Evolutionary conservation across 2,888 invertebrate species (phyloP), one percentile per base, ranked within the genome.

Genomic region (Globia sparganii): DNA sequence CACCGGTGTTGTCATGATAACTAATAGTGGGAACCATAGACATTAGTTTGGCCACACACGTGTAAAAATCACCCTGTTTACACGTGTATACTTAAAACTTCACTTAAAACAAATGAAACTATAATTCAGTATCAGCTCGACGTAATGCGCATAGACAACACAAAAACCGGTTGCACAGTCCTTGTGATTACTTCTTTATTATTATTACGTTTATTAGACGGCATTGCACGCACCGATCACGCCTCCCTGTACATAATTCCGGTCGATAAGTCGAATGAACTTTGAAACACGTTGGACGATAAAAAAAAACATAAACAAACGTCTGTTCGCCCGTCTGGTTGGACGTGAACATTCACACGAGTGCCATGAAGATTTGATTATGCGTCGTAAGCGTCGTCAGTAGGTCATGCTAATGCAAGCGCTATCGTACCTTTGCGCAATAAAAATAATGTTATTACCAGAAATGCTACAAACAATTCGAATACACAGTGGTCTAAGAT

Each of bases 261-360:
- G 86, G 84, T 84, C 78, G 89, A 92, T 91, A 91, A 83, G 78
- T 81, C 71, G 64, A 85, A 73, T 88, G 91, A 89, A 92, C 93
- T 93, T 92, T 91, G 92, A 78, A 90, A 81, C 88, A 77, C 76
- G 76, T 76, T 81, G 73, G 56, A 59, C 81, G 90, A 91, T 91
- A 91, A 62, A 91, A 89, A 89, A 91, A 88, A 88, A 91, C 69
- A 91, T 90, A 90, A 90, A 90, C 88, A 90, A 79, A 49, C 78
- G 90, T 90, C 90, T 91, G 67, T 83, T 34, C 67, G 65, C 49
- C 73, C 56, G 89, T 90, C 89, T 91, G 77, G 72, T 69, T 61
- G 53, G 53, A 81, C 83, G 84, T 84, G 80, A 78, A 78, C 34
- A 59, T 77, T 77, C 53, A 84, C 79, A 81, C 77, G 70, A 69